phyloP scores from a whole-genome alignment of 2,113 vertebrate genomes.

The Copsychus sechellarum region DNA sequence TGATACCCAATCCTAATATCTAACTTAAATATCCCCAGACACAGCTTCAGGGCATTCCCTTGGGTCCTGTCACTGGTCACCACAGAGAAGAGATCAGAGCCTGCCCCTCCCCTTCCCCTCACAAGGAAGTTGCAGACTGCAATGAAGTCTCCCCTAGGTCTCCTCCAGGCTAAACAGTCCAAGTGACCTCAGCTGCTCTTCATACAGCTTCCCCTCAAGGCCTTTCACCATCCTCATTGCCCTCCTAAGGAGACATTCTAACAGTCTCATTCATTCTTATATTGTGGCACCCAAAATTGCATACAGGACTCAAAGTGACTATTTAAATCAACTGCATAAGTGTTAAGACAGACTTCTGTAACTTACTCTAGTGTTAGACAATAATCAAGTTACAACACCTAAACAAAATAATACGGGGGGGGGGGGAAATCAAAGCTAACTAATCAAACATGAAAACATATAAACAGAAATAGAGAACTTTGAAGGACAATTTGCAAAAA shows the following conservation, averaged over 20 bases:
- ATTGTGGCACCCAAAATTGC: neutral
- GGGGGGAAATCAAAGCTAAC: neutral
- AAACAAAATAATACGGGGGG: neutral
- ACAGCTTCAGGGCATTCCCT: neutral
- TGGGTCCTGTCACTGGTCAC: neutral
- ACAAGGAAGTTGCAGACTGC: fast-evolving
- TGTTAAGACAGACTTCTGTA: neutral
- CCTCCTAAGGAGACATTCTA: neutral
- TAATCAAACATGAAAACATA: neutral
- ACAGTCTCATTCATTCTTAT: neutral
- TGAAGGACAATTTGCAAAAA: neutral
- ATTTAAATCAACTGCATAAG: neutral
- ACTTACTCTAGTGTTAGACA: neutral
- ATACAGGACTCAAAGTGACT: neutral
- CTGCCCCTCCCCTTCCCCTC: neutral
- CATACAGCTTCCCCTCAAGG: neutral
- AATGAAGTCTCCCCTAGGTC: neutral
- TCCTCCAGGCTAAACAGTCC: neutral
- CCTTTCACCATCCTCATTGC: neutral
- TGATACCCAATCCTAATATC: neutral
- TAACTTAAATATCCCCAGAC: neutral
- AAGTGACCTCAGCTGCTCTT: neutral
- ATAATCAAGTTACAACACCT: neutral
- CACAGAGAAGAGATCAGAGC: neutral
- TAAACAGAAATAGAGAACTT: neutral